Percentiles rank a stretch among this genome's conserved stretches.
phyloP scores from a whole-genome alignment of 2,113 vertebrate genomes.

The human (Homo sapiens) region DNA sequence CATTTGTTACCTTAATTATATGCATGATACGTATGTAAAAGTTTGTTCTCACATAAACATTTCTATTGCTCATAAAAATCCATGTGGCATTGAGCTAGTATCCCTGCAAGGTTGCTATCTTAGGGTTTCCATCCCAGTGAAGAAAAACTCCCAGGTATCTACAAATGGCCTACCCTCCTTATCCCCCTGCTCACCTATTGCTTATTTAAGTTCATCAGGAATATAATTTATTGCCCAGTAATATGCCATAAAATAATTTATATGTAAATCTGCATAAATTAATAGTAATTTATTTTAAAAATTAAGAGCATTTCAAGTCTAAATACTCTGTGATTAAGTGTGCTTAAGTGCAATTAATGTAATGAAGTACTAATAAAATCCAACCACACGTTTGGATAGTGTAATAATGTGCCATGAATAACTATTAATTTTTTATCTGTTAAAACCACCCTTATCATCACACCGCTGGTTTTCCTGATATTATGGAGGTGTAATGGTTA shows the following conservation, averaged over 20 bases:
- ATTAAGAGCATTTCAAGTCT: not conserved
- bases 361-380: conserved; percentile 60
- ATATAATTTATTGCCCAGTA: not conserved
- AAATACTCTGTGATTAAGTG: conserved; percentile 63
- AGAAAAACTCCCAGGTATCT: not conserved
- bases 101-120: not conserved
- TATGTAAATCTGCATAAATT: not conserved
- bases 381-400: not conserved
- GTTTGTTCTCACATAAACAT: not conserved
- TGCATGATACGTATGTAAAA: not conserved
- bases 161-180: not conserved
- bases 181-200: not conserved
- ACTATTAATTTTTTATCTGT: conserved; percentile 33
- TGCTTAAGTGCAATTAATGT: conserved; percentile 59
- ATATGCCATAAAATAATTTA: not conserved
- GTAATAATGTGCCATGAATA: conserved; percentile 1
- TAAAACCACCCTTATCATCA: not conserved
- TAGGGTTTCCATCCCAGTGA: not conserved
- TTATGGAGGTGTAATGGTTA: not conserved
- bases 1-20: not conserved
- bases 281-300: conserved; percentile 45
- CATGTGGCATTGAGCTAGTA: not conserved
- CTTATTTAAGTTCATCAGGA: not conserved
- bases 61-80: not conserved
- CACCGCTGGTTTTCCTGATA: not conserved